Conservation (phyloP, 1,140 invertebrate species). For the Luehdorfia chinensis region DNA sequence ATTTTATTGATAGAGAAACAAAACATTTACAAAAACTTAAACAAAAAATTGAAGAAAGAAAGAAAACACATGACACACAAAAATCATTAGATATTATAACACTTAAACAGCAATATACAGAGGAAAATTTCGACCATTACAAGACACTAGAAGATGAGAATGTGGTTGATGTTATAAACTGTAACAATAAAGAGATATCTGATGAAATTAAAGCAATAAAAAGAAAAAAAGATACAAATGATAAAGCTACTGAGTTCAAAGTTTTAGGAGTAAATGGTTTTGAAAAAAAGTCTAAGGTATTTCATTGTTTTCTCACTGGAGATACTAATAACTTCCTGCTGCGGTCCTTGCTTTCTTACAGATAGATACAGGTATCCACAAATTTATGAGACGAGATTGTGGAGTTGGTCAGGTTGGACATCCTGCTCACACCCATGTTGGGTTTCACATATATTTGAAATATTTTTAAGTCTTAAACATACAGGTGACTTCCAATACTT, state of each 20-base stretch:
- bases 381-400: no score
- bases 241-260: slow-evolving; percentile 57
- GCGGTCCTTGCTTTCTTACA: no score
- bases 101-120: slow-evolving; percentile 25
- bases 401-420: no score
- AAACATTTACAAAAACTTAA: slow-evolving; percentile 78
- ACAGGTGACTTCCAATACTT: no score
- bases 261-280: slow-evolving; percentile 74
- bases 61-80: slow-evolving; percentile 40
- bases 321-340: no score
- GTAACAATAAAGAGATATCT: slow-evolving; percentile 14
- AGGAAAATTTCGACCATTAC: neutral
- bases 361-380: no score
- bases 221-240: slow-evolving; percentile 15
- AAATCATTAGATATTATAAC: slow-evolving; percentile 41
- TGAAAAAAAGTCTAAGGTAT: slow-evolving; percentile 69
- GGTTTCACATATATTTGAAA: no score
- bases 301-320: no score
- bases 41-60: slow-evolving; percentile 78
- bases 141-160: slow-evolving; percentile 28
- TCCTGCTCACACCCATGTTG: no score
- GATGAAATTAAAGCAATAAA: slow-evolving; percentile 19
- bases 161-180: slow-evolving; percentile 4
- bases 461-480: no score
- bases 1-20: slow-evolving; percentile 65